Evolutionary conservation across 2,113 vertebrate genomes (phyloP).

Genomic region (Saimiri boliviensis): DNA sequence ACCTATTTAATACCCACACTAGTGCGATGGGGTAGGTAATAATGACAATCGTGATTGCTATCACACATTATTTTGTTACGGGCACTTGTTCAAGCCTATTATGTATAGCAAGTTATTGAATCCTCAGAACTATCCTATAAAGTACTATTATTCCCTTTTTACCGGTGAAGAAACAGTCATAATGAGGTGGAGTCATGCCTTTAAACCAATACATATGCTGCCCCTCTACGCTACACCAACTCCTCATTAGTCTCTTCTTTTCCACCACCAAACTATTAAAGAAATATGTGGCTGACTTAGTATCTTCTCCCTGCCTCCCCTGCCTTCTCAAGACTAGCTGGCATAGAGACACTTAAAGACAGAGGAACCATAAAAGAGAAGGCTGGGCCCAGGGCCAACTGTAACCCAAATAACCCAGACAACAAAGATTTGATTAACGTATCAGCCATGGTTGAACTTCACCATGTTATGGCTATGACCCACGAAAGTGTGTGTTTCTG

Average conservation of each 20-base stretch:
- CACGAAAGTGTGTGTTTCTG: not conserved
- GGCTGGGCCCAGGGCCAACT: not conserved
- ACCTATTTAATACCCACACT: not conserved
- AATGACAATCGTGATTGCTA: not conserved
- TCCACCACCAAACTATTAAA: not conserved
- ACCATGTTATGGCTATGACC: not conserved
- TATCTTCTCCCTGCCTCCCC: not conserved
- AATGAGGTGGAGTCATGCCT: not conserved
- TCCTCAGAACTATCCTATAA: not conserved
- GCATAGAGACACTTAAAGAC: not conserved
- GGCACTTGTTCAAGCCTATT: not conserved
- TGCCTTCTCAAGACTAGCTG: not conserved
- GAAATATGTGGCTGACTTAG: not conserved
- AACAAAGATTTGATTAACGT: not conserved
- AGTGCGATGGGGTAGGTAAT: not conserved
- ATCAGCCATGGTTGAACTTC: not conserved
- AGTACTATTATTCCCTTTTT: not conserved
- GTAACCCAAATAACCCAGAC: not conserved
- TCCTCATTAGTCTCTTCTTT: not conserved
- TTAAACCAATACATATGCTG: not conserved
- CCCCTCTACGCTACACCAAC: not conserved
- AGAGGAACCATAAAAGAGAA: not conserved
- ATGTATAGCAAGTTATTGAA: not conserved
- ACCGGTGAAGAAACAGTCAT: constrained; percentile 10
- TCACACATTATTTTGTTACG: not conserved